phyloP scores from a whole-genome alignment of 2,888 invertebrate species.

The Scaptomyza flava region DNA sequence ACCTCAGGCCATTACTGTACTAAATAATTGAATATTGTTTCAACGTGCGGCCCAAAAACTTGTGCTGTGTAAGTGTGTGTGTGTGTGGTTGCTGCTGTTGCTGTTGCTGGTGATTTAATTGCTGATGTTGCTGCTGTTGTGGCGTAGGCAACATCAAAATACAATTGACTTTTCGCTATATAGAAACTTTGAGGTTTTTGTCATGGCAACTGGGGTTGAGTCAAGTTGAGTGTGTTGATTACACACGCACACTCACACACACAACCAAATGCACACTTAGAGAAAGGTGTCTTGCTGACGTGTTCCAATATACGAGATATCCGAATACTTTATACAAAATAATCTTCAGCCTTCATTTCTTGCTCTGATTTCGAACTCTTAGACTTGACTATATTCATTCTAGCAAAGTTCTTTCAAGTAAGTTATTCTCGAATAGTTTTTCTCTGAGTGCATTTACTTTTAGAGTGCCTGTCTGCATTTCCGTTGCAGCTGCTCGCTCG shows the following conservation, averaged over 20 bases:
- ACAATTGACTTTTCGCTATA: slow-evolving; percentile 76
- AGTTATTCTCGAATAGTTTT: not conserved
- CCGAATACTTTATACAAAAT: too few relatives aligned
- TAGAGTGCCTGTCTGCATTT: slow-evolving; percentile 56
- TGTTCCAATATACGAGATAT: not conserved
- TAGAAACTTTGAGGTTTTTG: slow-evolving; percentile 68
- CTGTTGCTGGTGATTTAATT: slow-evolving; percentile 26
- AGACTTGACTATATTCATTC: too few relatives aligned
- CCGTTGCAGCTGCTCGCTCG: slow-evolving; percentile 55
- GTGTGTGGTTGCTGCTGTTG: slow-evolving; percentile 27
- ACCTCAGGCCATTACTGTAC: slow-evolving; percentile 62
- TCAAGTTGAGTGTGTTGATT: slow-evolving; percentile 40
- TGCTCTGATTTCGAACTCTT: too few relatives aligned
- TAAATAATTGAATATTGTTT: slow-evolving; percentile 75
- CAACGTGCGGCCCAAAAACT: slow-evolving; percentile 53
- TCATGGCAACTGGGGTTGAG: slow-evolving; percentile 36
- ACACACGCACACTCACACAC: slow-evolving; percentile 14
- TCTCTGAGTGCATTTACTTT: slow-evolving; percentile 6
- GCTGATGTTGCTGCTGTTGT: slow-evolving; percentile 33
- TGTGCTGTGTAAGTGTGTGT: slow-evolving; percentile 41
- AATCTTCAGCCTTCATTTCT: too few relatives aligned
- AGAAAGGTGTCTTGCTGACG: not conserved
- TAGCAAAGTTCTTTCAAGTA: not conserved
- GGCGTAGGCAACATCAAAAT: slow-evolving; percentile 65
- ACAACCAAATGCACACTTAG: slow-evolving; percentile 3